Conservation (phyloP, 2,797 vertebrate genomes). For the Melanotaenia nigrans region DNA sequence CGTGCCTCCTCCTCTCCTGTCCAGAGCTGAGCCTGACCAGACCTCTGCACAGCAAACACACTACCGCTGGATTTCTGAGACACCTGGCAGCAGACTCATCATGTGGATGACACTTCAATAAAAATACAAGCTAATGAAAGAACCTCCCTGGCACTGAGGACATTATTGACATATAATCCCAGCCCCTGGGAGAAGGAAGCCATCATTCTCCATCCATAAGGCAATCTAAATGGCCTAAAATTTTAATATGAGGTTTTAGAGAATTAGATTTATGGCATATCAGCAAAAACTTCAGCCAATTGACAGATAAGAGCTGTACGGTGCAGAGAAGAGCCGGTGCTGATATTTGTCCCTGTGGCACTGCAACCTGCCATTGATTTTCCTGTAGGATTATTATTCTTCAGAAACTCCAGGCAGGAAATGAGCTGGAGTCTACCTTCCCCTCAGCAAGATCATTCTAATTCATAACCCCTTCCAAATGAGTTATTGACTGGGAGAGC, state of each 20-base stretch:
- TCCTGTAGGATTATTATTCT: slow-evolving; percentile 79
- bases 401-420: slow-evolving; percentile 60
- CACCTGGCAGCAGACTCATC: slow-evolving; percentile 32
- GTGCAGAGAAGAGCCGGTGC: slow-evolving; percentile 28
- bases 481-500: slow-evolving; percentile 80
- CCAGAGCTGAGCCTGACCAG: too few relatives aligned
- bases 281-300: slow-evolving; percentile 68
- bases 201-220: slow-evolving; percentile 52
- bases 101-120: slow-evolving; percentile 65
- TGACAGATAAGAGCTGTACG: slow-evolving; percentile 54
- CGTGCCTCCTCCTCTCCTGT: too few relatives aligned
- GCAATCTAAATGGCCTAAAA: slow-evolving; percentile 67
- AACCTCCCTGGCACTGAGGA: slow-evolving; percentile 52
- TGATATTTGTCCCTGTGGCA: slow-evolving; percentile 55
- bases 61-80: slow-evolving; percentile 24
- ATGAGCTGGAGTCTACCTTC: slow-evolving; percentile 67
- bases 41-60: slow-evolving; percentile 1
- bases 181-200: slow-evolving; percentile 50
- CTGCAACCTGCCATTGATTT: slow-evolving; percentile 74
- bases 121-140: slow-evolving; percentile 70
- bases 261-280: slow-evolving; percentile 75
- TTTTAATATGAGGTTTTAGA: slow-evolving; percentile 73
- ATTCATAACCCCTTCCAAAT: slow-evolving; percentile 82
- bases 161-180: slow-evolving; percentile 71
- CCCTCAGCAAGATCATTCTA: slow-evolving; percentile 80